Base-by-base conservation (phyloP, 2,797 vertebrate species). In the Cuculus canorus region DNA sequence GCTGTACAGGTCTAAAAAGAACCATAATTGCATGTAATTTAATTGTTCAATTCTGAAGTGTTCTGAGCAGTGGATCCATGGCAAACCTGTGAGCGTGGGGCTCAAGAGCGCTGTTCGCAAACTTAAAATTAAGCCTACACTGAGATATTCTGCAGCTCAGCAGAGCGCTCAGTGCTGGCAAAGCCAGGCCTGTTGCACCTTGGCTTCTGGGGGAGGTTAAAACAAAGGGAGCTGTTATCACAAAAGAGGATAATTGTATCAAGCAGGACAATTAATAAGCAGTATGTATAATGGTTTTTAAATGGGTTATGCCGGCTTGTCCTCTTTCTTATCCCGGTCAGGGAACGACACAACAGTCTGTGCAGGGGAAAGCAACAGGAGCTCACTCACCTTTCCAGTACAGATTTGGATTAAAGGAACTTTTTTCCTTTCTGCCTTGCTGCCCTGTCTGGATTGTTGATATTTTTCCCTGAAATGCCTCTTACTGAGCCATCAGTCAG, bases 301-400 rank as follows among this genome's bases (percentile, higher is more conserved):
- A 97, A 65, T 96, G 85, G 92, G 93, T 95, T 96, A 87, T 96
- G 92, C 82, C 92, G 95, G 89, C 91, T 86, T 88, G 93, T 90
- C 91, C 95, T 96, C 92, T 70, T 97, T 96, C 15, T 63, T 79
- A 72, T 93, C 92, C 72, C 23, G 4, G 92, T 92, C 93, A 93
- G 91, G 47, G 72, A 61, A 86, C 89, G 91, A 92, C 69, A 10
- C 59, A 93, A 83, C 59, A 64, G 57, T 24, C 81, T 70, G 64
- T 48, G 24, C 4, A 1, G 78, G 47, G 57, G 64, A 23, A 27
- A 84, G 94, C 12, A 2, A 0, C 23, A n/a, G 60, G 78, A 78
- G 68, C 72, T 92, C 53, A 1, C 69, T 86, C 81, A 69, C 79
- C 87, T 95, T 88, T 59, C 60, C 71, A 57, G 48, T 16, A 12